Base-by-base conservation (phyloP, 1,140 invertebrate species). In the Drosophila mayri region DNA sequence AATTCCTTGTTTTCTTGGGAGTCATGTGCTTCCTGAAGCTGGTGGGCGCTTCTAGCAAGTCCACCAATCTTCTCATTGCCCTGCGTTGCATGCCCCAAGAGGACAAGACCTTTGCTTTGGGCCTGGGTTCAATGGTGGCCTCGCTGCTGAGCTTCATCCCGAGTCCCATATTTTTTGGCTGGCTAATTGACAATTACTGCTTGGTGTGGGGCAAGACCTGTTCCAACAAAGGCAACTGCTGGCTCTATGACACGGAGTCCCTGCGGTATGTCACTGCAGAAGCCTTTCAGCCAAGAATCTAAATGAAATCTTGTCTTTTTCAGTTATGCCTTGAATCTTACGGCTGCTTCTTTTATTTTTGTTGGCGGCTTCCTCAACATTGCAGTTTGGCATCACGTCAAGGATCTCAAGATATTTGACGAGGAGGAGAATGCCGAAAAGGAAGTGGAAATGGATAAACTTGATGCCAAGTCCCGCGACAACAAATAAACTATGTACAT, bases 201-300 rank as follows among this genome's bases (percentile, higher is more conserved):
- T 75, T 96, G 25, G 94, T 96, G 25, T 96, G 96, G 96, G 96
- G 95, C 11, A 96, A 95, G 86, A 96, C 95, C 9, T 96, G 96
- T 76, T 92, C 94, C 11, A 95, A 94, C 46, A 95, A 94, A 50
- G 95, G 95, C 41, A 96, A 96, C 81, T 96, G 96, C 91, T 96
- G 95, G 95, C 91, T 96, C 0, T 96, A 96, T 64, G 95, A 96
- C 81, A 94, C 95, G 6, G 93, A 94, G 9, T 81, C 87, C 0
- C 47, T 90, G n/a, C 54, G 85, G 86, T 86, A 28, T 32, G 52
- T 30, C 11, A 8, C 16, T 1, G 0, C 3, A 12, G 1, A 16
- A 6, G 7, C 2, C 3, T 25, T n/a, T 8, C 2, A 14, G 0
- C 14, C 1, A 9, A 10, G 20, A 49, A 18, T 3, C 12, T 20